These are phyloP conservation scores for Garra rufa DNA, from an alignment of 2,113 vertebrate genomes.

Conservation along the genomic window DNA sequence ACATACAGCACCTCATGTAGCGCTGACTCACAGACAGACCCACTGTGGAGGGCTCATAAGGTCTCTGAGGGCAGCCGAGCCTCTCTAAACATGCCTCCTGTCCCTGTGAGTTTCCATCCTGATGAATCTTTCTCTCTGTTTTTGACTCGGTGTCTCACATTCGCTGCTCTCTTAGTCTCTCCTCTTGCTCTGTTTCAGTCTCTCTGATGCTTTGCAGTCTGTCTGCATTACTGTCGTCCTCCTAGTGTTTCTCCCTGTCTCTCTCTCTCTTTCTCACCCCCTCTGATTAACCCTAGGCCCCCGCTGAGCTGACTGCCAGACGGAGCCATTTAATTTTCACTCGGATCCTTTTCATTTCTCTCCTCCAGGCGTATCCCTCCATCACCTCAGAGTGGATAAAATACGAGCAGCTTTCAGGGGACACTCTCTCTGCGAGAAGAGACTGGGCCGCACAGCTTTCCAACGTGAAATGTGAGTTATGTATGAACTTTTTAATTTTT, in stretches of 20 bases:
- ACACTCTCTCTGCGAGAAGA: conserved; percentile 20
- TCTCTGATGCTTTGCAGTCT: conserved; percentile 38
- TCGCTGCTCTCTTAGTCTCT: conserved; percentile 7
- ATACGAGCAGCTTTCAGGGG: conserved; percentile 42
- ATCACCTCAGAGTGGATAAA: conserved; percentile 55
- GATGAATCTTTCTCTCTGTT: conserved; percentile 48
- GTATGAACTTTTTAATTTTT: neutral
- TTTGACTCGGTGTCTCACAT: conserved; percentile 17
- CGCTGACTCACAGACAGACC: conserved; percentile 40
- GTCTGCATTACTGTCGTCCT: conserved; percentile 24
- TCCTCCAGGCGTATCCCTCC: conserved; percentile 54
- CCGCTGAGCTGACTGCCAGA: conserved; percentile 59
- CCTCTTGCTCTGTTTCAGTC: conserved; percentile 18
- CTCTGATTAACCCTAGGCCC: conserved; percentile 62
- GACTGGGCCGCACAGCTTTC: neutral
- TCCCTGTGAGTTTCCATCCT: conserved; percentile 36
- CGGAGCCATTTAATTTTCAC: conserved; percentile 63
- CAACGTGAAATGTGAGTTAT: neutral
- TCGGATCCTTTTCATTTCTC: conserved; percentile 57
- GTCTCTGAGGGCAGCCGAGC: conserved; percentile 39
- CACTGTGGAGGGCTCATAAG: conserved; percentile 41
- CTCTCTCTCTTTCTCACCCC: conserved; percentile 44
- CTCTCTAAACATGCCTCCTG: conserved; percentile 46
- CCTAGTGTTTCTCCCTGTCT: conserved; percentile 13
- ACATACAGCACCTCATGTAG: conserved; percentile 25